Evolutionary conservation across 2,888 invertebrate genomes (phyloP).

Genomic region (Mimumesa dahlbomi): DNA sequence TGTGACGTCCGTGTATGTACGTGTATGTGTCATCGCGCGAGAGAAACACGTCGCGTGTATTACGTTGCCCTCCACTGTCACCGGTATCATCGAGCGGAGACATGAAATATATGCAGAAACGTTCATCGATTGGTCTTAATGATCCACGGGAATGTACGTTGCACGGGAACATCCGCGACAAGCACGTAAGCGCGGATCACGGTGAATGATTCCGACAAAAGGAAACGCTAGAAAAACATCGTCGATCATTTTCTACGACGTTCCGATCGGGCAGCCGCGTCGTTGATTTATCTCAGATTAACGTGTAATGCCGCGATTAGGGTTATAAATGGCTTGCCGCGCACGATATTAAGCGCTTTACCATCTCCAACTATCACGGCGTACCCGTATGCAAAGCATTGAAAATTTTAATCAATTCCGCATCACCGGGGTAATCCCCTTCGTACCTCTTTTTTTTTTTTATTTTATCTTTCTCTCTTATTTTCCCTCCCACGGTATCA

Average conservation of each 20-base stretch:
- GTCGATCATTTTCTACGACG: conserved; percentile 46
- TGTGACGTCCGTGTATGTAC: neutral
- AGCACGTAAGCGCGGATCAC: conserved; percentile 16
- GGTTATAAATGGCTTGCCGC: conserved; percentile 37
- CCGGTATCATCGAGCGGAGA: conserved; percentile 12
- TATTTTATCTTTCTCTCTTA: too few species aligned
- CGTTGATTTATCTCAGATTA: conserved; percentile 43
- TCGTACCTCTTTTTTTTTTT: too few species aligned
- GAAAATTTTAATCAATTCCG: too few species aligned
- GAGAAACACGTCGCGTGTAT: conserved; percentile 31
- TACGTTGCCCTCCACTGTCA: conserved; percentile 14
- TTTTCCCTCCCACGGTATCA: too few species aligned
- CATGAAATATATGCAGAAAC: conserved; percentile 37
- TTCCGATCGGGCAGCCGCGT: conserved; percentile 27
- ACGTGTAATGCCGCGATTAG: conserved; percentile 43
- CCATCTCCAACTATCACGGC: neutral
- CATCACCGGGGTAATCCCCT: too few species aligned
- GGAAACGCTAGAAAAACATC: conserved; percentile 30
- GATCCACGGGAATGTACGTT: conserved; percentile 30
- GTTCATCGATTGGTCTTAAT: conserved; percentile 46
- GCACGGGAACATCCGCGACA: neutral
- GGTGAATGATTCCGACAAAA: conserved; percentile 44
- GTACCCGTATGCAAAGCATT: neutral
- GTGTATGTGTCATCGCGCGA: conserved; percentile 23
- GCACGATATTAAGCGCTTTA: conserved; percentile 22